These are phyloP conservation scores for Teleopsis dalmanni DNA, from an alignment of 1,140 invertebrate genomes.

Conservation along the genomic window DNA sequence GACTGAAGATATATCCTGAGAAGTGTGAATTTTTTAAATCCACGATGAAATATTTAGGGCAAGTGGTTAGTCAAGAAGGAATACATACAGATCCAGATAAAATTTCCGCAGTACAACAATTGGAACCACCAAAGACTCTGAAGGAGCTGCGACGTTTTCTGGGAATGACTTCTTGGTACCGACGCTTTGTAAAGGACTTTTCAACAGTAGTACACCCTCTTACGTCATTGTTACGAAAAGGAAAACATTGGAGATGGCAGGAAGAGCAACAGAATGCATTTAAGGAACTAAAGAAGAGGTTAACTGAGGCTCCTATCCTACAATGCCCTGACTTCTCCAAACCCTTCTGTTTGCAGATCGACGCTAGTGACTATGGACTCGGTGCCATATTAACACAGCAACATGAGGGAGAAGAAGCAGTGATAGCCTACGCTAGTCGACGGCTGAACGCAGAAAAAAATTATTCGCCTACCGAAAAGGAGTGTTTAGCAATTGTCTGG, in stretches of 20 bases:
- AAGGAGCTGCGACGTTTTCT: constrained; percentile 6
- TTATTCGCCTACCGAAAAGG: too few species aligned
- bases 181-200: constrained; percentile 1
- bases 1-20: constrained; percentile 5
- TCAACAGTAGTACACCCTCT: constrained; percentile 23
- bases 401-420: too few species aligned
- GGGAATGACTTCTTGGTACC: constrained; percentile 4
- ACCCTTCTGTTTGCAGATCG: constrained; percentile 4
- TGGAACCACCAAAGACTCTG: not conserved
- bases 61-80: constrained; percentile 20
- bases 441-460: too few species aligned
- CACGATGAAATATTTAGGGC: constrained; percentile 3
- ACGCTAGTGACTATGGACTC: constrained; percentile 5
- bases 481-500: not conserved
- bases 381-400: not conserved
- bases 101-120: constrained; percentile 1
- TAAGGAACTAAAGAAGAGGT: constrained; percentile 14
- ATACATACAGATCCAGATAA: constrained; percentile 5
- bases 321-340: constrained; percentile 15
- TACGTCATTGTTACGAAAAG: constrained; percentile 19
- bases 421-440: too few species aligned
- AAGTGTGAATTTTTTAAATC: constrained; percentile 40
- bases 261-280: constrained; percentile 17
- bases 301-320: too few species aligned
- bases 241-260: constrained; percentile 21